Evolutionary conservation across 2,888 invertebrate species (phyloP).

Genomic region (Alsophila aescularia): DNA sequence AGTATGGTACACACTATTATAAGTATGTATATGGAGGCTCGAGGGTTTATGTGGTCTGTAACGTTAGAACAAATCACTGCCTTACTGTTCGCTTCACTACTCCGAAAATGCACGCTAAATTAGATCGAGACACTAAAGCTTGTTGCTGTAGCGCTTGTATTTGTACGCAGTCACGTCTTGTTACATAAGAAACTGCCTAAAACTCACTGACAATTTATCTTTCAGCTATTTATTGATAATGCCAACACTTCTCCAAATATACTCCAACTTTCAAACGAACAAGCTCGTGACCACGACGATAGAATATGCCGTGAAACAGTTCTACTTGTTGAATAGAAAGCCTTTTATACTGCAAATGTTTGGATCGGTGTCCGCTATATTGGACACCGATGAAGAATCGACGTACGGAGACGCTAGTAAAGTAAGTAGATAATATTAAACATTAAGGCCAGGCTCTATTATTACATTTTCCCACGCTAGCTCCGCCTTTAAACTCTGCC

Average conservation of each 20-base stretch:
- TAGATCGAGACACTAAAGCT: neutral
- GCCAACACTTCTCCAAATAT: conserved; percentile 98
- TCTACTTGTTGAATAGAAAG: conserved; percentile 98
- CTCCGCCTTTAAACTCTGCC: too few species aligned
- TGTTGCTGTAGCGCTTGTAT: neutral
- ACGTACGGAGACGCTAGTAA: conserved; percentile 96
- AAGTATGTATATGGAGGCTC: too few species aligned
- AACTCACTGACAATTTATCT: conserved; percentile 20
- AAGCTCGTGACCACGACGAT: conserved; percentile 97
- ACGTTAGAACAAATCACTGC: too few species aligned
- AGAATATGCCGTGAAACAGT: conserved; percentile 99
- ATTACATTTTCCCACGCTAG: too few species aligned
- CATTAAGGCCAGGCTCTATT: too few species aligned
- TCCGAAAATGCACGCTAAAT: too few species aligned
- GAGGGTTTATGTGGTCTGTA: too few species aligned
- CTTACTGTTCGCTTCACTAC: too few species aligned
- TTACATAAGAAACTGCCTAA: neutral
- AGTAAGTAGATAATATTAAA: conserved; percentile 71
- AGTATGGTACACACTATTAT: too few species aligned
- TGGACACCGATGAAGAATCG: conserved; percentile 95
- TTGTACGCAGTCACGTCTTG: neutral
- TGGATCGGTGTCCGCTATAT: conserved; percentile 97
- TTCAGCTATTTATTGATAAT: conserved; percentile 96
- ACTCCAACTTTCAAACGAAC: conserved; percentile 99
- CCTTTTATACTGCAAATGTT: conserved; percentile 99